Conservation (phyloP, 2,113 vertebrate genomes). For the Piaya cayana region DNA sequence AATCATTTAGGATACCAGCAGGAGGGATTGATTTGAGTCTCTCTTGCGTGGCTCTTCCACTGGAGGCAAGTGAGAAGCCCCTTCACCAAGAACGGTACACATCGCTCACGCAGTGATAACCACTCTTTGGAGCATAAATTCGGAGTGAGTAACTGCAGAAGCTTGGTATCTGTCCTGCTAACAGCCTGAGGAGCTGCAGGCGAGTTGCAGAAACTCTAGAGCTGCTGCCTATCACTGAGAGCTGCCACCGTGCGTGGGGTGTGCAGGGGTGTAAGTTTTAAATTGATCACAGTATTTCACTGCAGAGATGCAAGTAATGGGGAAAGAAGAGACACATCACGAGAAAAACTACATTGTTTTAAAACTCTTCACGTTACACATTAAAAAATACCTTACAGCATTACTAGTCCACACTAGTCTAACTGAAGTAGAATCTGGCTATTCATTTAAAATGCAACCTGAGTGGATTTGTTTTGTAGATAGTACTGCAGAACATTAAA, state of each 20-base stretch:
- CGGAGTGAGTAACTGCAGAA: not conserved
- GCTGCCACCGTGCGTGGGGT: not conserved
- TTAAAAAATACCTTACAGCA: not conserved
- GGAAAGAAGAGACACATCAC: not conserved
- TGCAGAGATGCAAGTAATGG: not conserved
- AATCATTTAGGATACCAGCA: not conserved
- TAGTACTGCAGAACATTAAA: not conserved
- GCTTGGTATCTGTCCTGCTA: too few relatives aligned
- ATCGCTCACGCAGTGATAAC: not conserved
- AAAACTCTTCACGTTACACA: not conserved
- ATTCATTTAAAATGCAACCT: slow-evolving; percentile 22
- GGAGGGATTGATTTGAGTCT: not conserved
- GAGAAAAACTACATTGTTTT: not conserved
- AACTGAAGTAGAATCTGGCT: not conserved
- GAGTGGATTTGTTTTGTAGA: not conserved
- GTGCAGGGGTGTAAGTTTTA: not conserved
- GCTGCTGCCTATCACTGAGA: not conserved
- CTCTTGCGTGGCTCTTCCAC: not conserved
- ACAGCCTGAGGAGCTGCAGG: not conserved
- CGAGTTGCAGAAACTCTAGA: not conserved
- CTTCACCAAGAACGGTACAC: not conserved
- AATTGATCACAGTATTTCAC: not conserved
- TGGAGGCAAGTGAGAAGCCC: not conserved
- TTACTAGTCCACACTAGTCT: not conserved
- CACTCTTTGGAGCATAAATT: not conserved